Evolutionary conservation across 35 echinoderm and acorn worm species (phyloP).

Genomic region (Anneissia japonica): DNA sequence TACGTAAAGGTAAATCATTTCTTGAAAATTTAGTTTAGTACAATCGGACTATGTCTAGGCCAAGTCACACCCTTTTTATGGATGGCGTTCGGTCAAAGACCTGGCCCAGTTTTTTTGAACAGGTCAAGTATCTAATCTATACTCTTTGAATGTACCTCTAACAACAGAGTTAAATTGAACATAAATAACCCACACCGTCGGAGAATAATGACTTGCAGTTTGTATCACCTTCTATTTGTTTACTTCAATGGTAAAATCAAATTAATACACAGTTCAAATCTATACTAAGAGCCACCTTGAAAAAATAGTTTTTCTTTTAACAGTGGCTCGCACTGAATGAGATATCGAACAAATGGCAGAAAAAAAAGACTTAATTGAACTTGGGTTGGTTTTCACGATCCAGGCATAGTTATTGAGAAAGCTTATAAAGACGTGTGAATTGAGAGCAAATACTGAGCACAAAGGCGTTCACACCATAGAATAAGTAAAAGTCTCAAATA

Average conservation of each 20-base stretch:
- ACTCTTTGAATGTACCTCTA: background rate
- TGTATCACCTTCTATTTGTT: background rate
- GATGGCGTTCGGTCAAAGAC: background rate
- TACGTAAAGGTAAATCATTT: too few relatives aligned
- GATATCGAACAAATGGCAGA: background rate
- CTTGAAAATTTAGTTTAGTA: too few relatives aligned
- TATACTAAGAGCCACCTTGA: background rate
- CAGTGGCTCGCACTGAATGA: background rate
- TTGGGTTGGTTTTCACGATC: background rate
- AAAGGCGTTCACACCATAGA: background rate
- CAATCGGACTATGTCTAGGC: background rate
- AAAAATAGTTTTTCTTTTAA: background rate
- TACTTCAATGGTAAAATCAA: background rate
- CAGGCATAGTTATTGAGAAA: background rate
- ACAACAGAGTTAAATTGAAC: background rate
- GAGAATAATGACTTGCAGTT: background rate
- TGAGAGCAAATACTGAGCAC: background rate
- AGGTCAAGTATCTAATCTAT: background rate
- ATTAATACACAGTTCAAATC: background rate
- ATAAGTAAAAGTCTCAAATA: background rate
- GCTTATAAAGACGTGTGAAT: background rate
- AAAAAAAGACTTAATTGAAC: background rate
- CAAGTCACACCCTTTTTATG: background rate
- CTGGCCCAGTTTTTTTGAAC: background rate
- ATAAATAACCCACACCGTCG: background rate